phyloP scores from a whole-genome alignment of 2,113 vertebrate species.

The Nicator chloris region DNA sequence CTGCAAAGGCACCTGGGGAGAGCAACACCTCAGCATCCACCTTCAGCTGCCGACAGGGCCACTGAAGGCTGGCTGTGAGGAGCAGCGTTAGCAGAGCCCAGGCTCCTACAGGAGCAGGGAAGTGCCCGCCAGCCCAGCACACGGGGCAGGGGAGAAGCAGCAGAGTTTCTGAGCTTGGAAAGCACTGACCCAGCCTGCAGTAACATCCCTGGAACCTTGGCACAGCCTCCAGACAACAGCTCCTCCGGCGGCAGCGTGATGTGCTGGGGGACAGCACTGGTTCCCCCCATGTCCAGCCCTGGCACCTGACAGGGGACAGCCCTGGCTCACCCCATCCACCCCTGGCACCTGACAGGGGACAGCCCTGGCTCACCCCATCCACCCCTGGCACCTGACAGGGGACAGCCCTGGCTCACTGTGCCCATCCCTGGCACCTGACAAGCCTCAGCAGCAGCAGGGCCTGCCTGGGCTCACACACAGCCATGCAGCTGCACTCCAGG shows the following conservation, averaged over 20 bases:
- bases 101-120: fast-evolving
- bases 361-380: background rate
- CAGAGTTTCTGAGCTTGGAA: background rate
- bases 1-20: background rate
- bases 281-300: fast-evolving
- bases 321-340: background rate
- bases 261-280: background rate
- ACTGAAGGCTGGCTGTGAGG: fast-evolving
- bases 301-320: no score
- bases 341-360: no score
- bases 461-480: fast-evolving
- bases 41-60: background rate
- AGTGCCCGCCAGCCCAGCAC: background rate
- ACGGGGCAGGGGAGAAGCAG: fast-evolving
- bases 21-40: background rate
- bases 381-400: no score
- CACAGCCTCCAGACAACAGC: fast-evolving
- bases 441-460: background rate
- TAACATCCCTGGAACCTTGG: fast-evolving
- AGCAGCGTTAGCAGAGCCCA: fast-evolving
- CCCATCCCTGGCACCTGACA: background rate
- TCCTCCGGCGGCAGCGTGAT: background rate
- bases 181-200: background rate
- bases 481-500: fast-evolving
- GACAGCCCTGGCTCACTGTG: no score